Conservation (phyloP, 2,888 invertebrate species). For the Cephus nigrinus region DNA sequence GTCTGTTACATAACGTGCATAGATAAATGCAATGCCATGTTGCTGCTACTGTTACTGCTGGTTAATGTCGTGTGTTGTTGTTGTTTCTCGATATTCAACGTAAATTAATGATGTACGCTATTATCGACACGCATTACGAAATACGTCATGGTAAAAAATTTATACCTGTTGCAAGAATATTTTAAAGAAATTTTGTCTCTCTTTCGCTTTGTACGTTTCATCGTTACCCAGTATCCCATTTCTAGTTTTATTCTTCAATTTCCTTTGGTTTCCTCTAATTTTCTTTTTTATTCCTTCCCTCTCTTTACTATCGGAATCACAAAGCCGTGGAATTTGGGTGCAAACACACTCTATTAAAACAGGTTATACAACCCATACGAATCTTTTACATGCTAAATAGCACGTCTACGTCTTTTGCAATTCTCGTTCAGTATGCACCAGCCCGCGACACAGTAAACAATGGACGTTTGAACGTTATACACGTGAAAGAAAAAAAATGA, state of each 20-base stretch:
- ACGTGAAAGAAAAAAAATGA: neutral
- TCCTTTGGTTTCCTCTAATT: neutral
- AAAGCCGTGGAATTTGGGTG: neutral
- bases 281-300: constrained; percentile 16
- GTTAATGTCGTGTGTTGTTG: constrained; percentile 65
- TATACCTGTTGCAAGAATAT: neutral
- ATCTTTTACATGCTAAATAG: neutral
- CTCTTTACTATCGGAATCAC: constrained; percentile 9
- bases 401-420: neutral
- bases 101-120: neutral
- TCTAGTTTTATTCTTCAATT: neutral
- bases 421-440: neutral
- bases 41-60: constrained; percentile 56
- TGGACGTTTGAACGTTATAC: neutral
- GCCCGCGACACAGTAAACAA: neutral
- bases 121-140: neutral
- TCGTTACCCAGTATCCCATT: neutral
- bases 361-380: neutral
- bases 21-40: constrained; percentile 42
- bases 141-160: neutral
- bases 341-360: neutral
- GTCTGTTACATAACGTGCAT: constrained; percentile 3
- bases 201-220: neutral
- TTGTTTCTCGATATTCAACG: constrained; percentile 61
- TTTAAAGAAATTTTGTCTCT: neutral